A percentile compares a stretch with the other conserved stretches of the same genome.
phyloP scores from a whole-genome alignment of 2,797 vertebrate genomes.

The Takifugu ocellatus region DNA sequence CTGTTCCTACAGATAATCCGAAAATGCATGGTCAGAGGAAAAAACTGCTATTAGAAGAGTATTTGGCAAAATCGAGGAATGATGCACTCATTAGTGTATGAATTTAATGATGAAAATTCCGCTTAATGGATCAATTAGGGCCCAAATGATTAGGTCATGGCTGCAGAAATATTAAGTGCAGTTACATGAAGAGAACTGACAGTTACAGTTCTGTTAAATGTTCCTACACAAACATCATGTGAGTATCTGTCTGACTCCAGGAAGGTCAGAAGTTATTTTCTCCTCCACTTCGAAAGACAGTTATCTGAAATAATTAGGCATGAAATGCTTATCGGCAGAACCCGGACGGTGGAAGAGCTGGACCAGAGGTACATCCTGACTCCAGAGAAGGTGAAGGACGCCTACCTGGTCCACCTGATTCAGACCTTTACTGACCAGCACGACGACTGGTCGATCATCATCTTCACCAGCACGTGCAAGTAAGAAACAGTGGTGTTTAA shows the following conservation, averaged over 20 bases:
- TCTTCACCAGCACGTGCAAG: conserved; percentile 99
- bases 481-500: conserved; percentile 59
- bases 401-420: conserved; percentile 90
- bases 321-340: conserved; percentile 61
- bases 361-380: conserved; percentile 92
- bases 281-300: no score
- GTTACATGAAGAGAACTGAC: no score
- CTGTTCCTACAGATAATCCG: not conserved
- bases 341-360: conserved; percentile 86
- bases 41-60: no score
- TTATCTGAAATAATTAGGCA: no score
- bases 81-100: no score
- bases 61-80: no score
- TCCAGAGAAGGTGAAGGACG: conserved; percentile 91
- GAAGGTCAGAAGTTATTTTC: no score
- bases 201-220: not conserved
- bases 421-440: conserved; percentile 90
- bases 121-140: no score
- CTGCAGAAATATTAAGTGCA: not conserved
- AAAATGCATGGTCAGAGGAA: not conserved
- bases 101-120: no score
- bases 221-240: not conserved
- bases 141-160: no score
- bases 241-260: no score
- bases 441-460: conserved; percentile 89